Conservation (phyloP, 2,888 invertebrate genomes). For the Conistra vaccinii region DNA sequence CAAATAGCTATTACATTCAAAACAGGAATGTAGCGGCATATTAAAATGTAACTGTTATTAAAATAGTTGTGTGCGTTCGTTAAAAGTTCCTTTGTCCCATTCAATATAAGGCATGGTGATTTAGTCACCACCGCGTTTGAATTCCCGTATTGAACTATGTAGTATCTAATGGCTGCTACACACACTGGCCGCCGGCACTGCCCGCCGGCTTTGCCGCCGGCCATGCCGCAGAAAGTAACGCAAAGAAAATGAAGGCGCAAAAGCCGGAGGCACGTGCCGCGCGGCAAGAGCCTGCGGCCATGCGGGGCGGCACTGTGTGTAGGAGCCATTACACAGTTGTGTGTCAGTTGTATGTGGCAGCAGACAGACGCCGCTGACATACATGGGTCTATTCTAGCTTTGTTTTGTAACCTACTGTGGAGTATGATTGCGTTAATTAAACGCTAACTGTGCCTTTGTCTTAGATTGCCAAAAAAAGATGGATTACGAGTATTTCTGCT, state of each 20-base stretch:
- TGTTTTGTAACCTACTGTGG: neutral
- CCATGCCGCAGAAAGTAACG: too few relatives aligned
- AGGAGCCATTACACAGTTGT: too few relatives aligned
- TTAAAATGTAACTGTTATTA: neutral
- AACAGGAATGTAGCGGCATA: neutral
- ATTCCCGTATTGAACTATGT: neutral
- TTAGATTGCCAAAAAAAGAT: neutral
- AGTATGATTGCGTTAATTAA: neutral
- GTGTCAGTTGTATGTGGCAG: neutral
- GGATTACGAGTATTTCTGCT: too few relatives aligned
- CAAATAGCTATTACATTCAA: neutral
- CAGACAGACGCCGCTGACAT: neutral
- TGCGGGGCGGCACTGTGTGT: too few relatives aligned
- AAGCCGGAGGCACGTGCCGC: too few relatives aligned
- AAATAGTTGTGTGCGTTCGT: neutral
- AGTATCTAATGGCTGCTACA: too few relatives aligned
- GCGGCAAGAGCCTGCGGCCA: too few relatives aligned
- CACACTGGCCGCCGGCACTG: too few relatives aligned
- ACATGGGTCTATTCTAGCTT: too few relatives aligned
- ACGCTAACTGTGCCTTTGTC: neutral
- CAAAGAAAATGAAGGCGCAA: too few relatives aligned
- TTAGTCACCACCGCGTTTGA: too few relatives aligned
- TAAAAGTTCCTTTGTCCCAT: neutral
- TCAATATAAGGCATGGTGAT: neutral
- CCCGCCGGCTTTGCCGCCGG: too few relatives aligned